phyloP scores from a whole-genome alignment of 2,888 invertebrate genomes.

The Xanthia icteritia region DNA sequence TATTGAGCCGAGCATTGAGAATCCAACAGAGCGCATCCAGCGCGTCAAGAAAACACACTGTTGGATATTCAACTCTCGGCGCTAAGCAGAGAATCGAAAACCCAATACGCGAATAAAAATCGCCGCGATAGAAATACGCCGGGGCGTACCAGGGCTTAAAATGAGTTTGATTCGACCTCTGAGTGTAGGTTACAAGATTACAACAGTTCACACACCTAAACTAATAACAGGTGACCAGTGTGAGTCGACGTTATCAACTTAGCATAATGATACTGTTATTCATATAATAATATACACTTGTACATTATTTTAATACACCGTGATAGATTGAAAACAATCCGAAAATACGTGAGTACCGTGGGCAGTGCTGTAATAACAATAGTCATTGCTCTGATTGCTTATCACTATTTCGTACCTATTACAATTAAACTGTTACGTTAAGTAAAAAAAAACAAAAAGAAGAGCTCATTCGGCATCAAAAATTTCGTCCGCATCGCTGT shows the following conservation, averaged over 20 bases:
- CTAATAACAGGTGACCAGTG: constrained; percentile 44
- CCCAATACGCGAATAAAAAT: no score
- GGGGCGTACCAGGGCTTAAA: not conserved
- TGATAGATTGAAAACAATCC: constrained; percentile 25
- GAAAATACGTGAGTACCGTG: not conserved
- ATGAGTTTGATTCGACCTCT: constrained; percentile 29
- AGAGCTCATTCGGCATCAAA: no score
- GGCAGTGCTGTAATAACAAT: not conserved
- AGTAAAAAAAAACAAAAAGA: no score
- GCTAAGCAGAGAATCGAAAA: no score
- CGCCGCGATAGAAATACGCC: no score
- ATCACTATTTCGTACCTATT: no score
- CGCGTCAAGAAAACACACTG: no score
- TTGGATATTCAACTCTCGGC: no score
- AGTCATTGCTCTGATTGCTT: not conserved
- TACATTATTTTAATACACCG: constrained; percentile 4
- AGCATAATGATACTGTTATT: constrained; percentile 16
- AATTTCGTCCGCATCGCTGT: no score
- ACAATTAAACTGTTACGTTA: no score
- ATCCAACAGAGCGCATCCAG: no score
- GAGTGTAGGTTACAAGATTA: constrained; percentile 26
- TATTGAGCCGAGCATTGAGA: no score
- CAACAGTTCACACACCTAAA: constrained; percentile 29
- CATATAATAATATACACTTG: not conserved
- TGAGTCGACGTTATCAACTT: constrained; percentile 48